A percentile compares a stretch with the other conserved stretches of the same genome.
phyloP scores from a whole-genome alignment of 1,140 invertebrate species.

The Drosophila suzukii region DNA sequence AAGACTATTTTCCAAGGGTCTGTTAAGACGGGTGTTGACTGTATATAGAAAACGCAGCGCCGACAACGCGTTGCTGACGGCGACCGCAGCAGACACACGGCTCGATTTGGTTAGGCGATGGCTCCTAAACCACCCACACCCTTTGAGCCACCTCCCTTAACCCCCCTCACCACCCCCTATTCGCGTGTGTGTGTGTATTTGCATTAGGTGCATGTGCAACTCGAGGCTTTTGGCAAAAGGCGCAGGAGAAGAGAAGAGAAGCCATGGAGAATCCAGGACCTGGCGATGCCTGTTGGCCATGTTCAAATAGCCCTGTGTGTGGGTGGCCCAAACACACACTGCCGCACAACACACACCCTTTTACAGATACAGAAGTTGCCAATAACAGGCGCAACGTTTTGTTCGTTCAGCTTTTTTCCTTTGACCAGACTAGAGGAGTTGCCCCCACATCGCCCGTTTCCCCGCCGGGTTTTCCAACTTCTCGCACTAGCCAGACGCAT shows the following conservation, averaged over 20 bases:
- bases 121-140: slow-evolving; percentile 17
- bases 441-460: slow-evolving; percentile 1
- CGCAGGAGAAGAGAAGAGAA: slow-evolving; percentile 34
- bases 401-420: slow-evolving; percentile 76
- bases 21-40: background rate
- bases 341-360: slow-evolving; percentile 8
- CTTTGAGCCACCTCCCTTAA: background rate
- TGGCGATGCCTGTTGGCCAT: slow-evolving; percentile 72
- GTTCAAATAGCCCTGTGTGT: slow-evolving; percentile 61
- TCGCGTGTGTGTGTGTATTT: slow-evolving; percentile 41
- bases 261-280: slow-evolving; percentile 36
- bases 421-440: slow-evolving; percentile 59
- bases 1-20: background rate
- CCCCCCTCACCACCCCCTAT: background rate
- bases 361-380: slow-evolving; percentile 63
- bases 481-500: slow-evolving; percentile 66
- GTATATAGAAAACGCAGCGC: slow-evolving; percentile 66
- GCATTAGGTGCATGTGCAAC: slow-evolving; percentile 79
- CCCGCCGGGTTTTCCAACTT: slow-evolving; percentile 14
- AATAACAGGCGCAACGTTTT: slow-evolving; percentile 74
- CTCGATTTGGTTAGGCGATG: slow-evolving; percentile 67
- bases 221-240: slow-evolving; percentile 71
- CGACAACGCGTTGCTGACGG: slow-evolving; percentile 75
- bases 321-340: slow-evolving; percentile 13
- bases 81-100: slow-evolving; percentile 79